Base-by-base conservation (phyloP, 2,888 invertebrate species). In the Drosophila nigricruria region DNA sequence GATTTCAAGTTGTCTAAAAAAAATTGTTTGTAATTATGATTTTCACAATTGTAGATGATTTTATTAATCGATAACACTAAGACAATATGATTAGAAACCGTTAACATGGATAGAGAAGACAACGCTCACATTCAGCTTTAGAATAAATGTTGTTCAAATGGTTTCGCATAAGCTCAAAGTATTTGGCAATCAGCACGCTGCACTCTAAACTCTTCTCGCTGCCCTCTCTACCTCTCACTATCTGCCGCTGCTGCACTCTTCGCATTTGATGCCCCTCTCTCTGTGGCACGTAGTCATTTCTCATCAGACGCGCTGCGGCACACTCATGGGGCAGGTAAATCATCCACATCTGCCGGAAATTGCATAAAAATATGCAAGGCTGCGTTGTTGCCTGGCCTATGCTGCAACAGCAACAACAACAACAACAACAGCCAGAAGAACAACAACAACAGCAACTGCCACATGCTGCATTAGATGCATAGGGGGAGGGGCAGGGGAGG, bases 311-410 rank as follows among this genome's bases (percentile, higher is more conserved):
- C 65, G 60, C 52, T 54, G 49, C 62, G 75, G 69, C 69, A 59
- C 49, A 60, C 50, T 52, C 61, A 66, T 60, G 67, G 68, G 70
- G 81, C 79, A 73, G 82, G 77, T 87, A 88, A 87, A 87, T 89
- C 80, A 81, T 83, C 82, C 80, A 83, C 86, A 87, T 82, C 83
- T 89, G 90, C 88, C 89, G 90, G 90, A 89, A 89, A 88, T 89
- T 87, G 87, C 80, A 79, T 78, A 82, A 87, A 82, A 85, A 81
- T 87, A 78, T 86, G 87, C 87, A 86, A 78, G 78, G 71, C 58
- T 83, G 77, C 78, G 83, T 77, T 73, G 73, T 58, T 67, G 54
- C 43, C 50, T 58, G 52, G 63, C 67, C 66, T 74, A 73, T 64
- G 45, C 66, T 57, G 60, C 32, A 57, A 38, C 47, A 61, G 30